phyloP scores from a whole-genome alignment of 2,888 invertebrate genomes.

The Theretra japonica region DNA sequence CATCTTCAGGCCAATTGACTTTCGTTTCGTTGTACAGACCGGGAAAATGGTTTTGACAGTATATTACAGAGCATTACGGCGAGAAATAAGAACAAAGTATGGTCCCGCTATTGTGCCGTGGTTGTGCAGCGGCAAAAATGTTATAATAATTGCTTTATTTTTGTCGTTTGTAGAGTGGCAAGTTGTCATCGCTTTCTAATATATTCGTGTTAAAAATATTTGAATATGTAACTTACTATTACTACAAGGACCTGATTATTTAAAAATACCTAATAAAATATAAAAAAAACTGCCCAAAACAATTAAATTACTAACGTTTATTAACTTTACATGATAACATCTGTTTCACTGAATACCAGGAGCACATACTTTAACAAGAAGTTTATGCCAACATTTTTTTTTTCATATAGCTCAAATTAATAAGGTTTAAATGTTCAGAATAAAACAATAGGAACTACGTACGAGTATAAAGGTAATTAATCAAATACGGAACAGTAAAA shows the following conservation, averaged over 20 bases:
- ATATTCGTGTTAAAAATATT: background rate
- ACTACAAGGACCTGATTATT: too few species aligned
- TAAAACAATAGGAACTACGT: too few species aligned
- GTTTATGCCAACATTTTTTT: background rate
- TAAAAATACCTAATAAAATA: background rate
- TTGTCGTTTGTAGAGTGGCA: constrained; percentile 10
- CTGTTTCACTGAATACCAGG: background rate
- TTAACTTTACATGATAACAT: background rate
- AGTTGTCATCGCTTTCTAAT: background rate
- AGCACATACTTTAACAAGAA: background rate
- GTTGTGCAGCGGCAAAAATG: background rate
- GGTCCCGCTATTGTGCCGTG: background rate
- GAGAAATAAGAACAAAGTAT: constrained; percentile 2
- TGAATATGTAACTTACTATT: background rate
- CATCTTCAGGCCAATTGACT: constrained; percentile 26
- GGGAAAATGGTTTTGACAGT: background rate
- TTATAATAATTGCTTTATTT: constrained; percentile 6
- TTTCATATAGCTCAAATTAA: background rate
- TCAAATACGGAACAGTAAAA: too few species aligned
- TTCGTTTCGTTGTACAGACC: constrained; percentile 26
- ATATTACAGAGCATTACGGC: background rate
- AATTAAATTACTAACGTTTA: background rate
- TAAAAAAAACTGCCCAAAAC: background rate
- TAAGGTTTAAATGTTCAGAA: too few species aligned
- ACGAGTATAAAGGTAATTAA: too few species aligned